Conservation (phyloP, 1,140 invertebrate genomes). For the Drosophila busckii region DNA sequence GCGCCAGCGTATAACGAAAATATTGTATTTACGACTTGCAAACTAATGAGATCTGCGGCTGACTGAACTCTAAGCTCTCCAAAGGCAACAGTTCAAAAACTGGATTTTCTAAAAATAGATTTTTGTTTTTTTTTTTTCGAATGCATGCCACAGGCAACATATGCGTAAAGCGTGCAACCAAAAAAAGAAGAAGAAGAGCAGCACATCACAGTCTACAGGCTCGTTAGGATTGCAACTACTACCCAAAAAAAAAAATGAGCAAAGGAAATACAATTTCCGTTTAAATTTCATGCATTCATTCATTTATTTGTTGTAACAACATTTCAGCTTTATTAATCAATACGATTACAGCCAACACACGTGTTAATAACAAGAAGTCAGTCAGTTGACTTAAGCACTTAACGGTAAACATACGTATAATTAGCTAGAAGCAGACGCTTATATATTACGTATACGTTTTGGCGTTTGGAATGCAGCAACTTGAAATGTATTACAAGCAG, state of each 20-base stretch:
- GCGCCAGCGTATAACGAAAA: slow-evolving; percentile 5
- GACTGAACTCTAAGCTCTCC: too few species aligned
- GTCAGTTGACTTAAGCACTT: slow-evolving; percentile 26
- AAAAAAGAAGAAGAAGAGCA: slow-evolving; percentile 19
- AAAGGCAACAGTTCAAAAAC: slow-evolving; percentile 53
- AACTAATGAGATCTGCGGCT: too few species aligned
- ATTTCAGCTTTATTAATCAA: too few species aligned
- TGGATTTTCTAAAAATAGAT: slow-evolving; percentile 78
- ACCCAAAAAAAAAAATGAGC: slow-evolving; percentile 29
- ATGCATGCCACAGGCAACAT: slow-evolving; percentile 70
- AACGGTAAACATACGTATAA: slow-evolving; percentile 5
- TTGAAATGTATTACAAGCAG: slow-evolving; percentile 8
- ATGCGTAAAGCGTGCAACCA: slow-evolving; percentile 49
- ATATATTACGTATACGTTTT: slow-evolving; percentile 35
- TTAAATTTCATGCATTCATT: too few species aligned
- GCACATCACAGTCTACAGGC: slow-evolving; percentile 11
- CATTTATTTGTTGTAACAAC: too few species aligned
- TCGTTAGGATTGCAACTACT: slow-evolving; percentile 1
- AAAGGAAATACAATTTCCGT: slow-evolving; percentile 68
- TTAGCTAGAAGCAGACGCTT: not conserved
- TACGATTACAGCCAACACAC: too few species aligned
- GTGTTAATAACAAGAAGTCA: slow-evolving; percentile 13
- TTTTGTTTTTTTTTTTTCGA: too few species aligned
- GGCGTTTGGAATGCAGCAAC: slow-evolving; percentile 33
- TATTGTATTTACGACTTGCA: slow-evolving; percentile 8